These are phyloP conservation scores for Cephalotes varians DNA, from an alignment of 2,888 invertebrate genomes.

Conservation along the genomic window DNA sequence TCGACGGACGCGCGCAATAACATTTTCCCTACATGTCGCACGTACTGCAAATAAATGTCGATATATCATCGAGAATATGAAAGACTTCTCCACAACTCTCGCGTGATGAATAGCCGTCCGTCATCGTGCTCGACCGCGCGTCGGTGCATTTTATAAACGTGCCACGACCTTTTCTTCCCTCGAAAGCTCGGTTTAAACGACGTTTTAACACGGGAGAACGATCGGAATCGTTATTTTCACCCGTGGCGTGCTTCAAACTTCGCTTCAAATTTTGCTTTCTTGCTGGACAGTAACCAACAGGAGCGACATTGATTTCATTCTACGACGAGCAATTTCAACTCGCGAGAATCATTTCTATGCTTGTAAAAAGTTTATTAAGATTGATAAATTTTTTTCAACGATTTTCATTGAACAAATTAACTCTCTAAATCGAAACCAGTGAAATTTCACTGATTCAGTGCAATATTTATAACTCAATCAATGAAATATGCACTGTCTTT, in stretches of 20 bases:
- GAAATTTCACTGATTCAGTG: no score
- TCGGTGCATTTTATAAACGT: slow-evolving; percentile 48
- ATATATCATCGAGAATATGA: slow-evolving; percentile 49
- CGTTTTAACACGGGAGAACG: slow-evolving; percentile 7
- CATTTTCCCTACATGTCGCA: slow-evolving; percentile 34
- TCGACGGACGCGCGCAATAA: slow-evolving; percentile 41
- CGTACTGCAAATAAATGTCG: slow-evolving; percentile 43
- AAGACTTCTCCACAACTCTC: slow-evolving; percentile 42
- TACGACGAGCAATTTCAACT: neutral
- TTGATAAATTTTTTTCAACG: neutral
- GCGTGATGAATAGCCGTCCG: slow-evolving; percentile 52
- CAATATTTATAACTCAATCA: no score
- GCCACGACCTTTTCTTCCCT: slow-evolving; percentile 22
- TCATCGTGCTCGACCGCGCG: slow-evolving; percentile 39
- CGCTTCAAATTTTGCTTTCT: neutral
- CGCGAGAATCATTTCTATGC: neutral
- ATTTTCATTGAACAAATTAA: neutral
- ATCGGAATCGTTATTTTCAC: slow-evolving; percentile 1
- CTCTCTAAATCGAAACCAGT: no score
- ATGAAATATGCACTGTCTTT: no score
- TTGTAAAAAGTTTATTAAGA: neutral
- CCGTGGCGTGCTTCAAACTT: neutral
- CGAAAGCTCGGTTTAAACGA: slow-evolving; percentile 31
- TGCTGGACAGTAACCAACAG: neutral
- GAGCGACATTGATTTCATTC: slow-evolving; percentile 5